Percentiles rank a stretch among this genome's conserved stretches.
Evolutionary conservation across 2,888 invertebrate species (phyloP).

Genomic region (Sesia bembeciformis): DNA sequence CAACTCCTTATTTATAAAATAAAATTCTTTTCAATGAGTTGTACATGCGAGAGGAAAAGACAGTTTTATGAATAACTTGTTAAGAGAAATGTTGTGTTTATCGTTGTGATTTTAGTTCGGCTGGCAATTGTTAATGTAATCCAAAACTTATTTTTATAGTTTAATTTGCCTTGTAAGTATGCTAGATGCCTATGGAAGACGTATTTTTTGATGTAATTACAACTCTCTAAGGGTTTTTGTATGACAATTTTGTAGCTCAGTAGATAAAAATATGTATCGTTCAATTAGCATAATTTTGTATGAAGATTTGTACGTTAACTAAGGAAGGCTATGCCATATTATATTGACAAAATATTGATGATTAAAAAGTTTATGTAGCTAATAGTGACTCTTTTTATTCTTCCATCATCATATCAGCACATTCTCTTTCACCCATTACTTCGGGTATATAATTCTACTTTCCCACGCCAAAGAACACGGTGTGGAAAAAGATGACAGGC

Average conservation of each 20-base stretch:
- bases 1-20: too few relatives aligned
- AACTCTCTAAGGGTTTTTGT: slow-evolving; percentile 6
- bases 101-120: background rate
- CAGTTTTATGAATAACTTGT: too few relatives aligned
- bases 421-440: too few relatives aligned
- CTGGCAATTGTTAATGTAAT: background rate
- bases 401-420: too few relatives aligned
- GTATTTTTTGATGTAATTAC: background rate
- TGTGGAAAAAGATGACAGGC: too few relatives aligned
- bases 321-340: slow-evolving; percentile 19
- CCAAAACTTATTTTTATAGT: background rate
- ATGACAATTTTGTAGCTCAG: slow-evolving; percentile 10
- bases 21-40: too few relatives aligned
- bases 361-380: too few relatives aligned
- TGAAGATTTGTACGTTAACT: slow-evolving; percentile 17
- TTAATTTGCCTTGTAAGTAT: too few relatives aligned
- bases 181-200: background rate
- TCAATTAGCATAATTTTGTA: slow-evolving; percentile 25
- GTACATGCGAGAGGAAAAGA: too few relatives aligned
- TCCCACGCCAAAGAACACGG: too few relatives aligned
- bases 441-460: too few relatives aligned
- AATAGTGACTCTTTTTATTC: too few relatives aligned
- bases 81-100: background rate
- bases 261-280: background rate
- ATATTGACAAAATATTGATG: slow-evolving; percentile 11